phyloP scores from a whole-genome alignment of 2,888 invertebrate genomes.

The Lasius platythorax region DNA sequence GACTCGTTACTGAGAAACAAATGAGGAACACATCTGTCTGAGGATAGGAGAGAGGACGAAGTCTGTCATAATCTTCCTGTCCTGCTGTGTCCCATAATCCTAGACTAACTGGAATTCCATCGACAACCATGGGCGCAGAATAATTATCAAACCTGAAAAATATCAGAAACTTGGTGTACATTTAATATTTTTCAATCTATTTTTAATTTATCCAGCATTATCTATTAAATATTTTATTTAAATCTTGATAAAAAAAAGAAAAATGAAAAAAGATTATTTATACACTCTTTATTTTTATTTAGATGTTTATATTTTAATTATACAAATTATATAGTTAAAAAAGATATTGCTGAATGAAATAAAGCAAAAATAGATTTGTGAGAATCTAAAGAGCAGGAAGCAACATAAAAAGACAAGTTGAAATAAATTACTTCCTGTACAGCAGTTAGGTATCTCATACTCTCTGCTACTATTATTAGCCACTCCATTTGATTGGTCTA shows the following conservation, averaged over 20 bases:
- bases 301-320: not conserved
- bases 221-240: not conserved
- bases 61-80: slow-evolving; percentile 98
- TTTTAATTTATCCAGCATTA: not conserved
- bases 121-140: slow-evolving; percentile 99
- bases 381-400: slow-evolving; percentile 37
- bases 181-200: not conserved
- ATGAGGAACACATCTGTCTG: slow-evolving; percentile 99
- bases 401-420: slow-evolving; percentile 73
- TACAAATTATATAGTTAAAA: not conserved
- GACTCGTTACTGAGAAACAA: slow-evolving; percentile 99
- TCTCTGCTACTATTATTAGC: slow-evolving; percentile 81
- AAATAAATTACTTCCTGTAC: slow-evolving; percentile 81
- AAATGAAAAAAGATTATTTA: not conserved
- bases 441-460: slow-evolving; percentile 73
- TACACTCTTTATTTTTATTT: not conserved
- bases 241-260: not conserved
- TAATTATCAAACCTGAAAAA: slow-evolving; percentile 97
- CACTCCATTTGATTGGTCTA: slow-evolving; percentile 73
- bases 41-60: slow-evolving; percentile 98
- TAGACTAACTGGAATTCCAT: slow-evolving; percentile 98
- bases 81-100: slow-evolving; percentile 99
- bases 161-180: slow-evolving; percentile 6
- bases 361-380: slow-evolving; percentile 52
- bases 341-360: slow-evolving; percentile 53